Conservation (phyloP, 2,888 invertebrate species). For the Macrosoma leucophasiata region DNA sequence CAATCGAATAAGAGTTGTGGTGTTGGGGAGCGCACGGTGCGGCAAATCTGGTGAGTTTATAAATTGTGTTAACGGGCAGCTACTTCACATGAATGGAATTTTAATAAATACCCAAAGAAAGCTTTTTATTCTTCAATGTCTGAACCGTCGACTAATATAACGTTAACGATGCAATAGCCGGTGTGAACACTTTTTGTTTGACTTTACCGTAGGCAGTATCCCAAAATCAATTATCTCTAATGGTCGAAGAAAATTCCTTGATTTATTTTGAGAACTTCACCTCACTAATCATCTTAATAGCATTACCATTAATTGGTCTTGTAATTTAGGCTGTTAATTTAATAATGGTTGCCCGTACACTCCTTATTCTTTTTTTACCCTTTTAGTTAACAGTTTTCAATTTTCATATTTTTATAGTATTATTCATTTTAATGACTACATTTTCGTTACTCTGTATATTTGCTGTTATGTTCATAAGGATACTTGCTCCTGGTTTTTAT, state of each 20-base stretch:
- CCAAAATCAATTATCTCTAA: conserved; percentile 64
- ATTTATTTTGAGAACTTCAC: conserved; percentile 47
- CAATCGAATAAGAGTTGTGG: conserved; percentile 86
- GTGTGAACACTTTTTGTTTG: conserved; percentile 34
- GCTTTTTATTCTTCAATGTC: conserved; percentile 26
- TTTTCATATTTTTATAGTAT: neutral
- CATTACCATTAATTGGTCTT: conserved; percentile 29
- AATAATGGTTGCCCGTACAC: conserved; percentile 38
- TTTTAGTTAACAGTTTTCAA: neutral
- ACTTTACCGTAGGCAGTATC: conserved; percentile 31
- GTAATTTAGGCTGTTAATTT: conserved; percentile 39
- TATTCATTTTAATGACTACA: no score
- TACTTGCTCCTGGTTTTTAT: no score
- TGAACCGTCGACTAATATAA: conserved; percentile 29
- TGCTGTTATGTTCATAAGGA: no score
- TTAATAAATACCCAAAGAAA: conserved; percentile 27
- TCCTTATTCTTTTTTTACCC: conserved; percentile 20
- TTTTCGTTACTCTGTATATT: no score
- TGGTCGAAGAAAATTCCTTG: conserved; percentile 44
- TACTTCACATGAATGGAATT: conserved; percentile 33
- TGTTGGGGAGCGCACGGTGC: conserved; percentile 83
- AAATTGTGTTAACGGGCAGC: conserved; percentile 22
- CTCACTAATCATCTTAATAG: conserved; percentile 29
- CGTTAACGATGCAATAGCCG: conserved; percentile 39
- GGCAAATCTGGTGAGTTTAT: conserved; percentile 83